Evolutionary conservation across 1,140 invertebrate species (phyloP).

Genomic region (Brachystomella parvula): DNA sequence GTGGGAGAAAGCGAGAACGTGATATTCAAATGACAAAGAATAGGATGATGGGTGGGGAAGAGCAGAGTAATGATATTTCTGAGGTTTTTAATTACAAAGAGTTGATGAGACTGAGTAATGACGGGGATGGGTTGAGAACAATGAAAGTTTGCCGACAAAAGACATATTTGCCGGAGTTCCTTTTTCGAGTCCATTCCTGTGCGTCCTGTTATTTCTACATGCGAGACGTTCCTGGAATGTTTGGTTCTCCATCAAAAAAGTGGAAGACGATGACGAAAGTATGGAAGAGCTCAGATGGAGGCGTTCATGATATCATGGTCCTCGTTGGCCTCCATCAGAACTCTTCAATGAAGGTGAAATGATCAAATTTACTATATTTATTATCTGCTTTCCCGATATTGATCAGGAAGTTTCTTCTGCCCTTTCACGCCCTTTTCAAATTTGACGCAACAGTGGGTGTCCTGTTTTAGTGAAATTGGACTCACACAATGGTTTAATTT

Average conservation of each 20-base stretch:
- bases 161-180: neutral
- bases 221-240: slow-evolving; percentile 4
- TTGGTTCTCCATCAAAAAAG: slow-evolving; percentile 3
- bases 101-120: slow-evolving; percentile 5
- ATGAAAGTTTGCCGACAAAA: slow-evolving; percentile 6
- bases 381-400: neutral
- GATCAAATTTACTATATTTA: neutral
- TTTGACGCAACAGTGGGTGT: no score
- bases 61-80: neutral
- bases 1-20: neutral
- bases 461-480: no score
- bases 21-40: neutral
- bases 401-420: no score
- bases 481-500: no score
- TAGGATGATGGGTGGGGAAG: neutral
- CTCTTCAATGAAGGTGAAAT: neutral
- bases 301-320: slow-evolving; percentile 1
- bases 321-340: neutral
- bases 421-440: no score
- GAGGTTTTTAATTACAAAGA: neutral
- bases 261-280: neutral
- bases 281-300: neutral
- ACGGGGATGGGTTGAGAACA: neutral
- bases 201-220: slow-evolving; percentile 6
- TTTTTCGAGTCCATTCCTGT: slow-evolving; percentile 7